These are phyloP conservation scores for Lydus trimaculatus DNA, from an alignment of 2,888 invertebrate species.

Conservation along the genomic window DNA sequence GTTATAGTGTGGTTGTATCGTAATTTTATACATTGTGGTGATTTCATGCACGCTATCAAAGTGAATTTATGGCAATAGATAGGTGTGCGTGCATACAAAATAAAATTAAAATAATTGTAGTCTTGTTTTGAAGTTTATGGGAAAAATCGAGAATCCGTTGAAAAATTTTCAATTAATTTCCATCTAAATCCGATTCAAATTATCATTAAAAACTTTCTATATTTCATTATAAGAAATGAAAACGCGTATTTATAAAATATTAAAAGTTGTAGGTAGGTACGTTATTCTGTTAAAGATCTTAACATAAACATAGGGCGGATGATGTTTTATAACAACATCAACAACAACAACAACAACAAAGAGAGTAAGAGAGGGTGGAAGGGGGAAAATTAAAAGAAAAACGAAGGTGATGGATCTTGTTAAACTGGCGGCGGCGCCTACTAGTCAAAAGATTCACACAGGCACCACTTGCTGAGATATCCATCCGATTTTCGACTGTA, in stretches of 20 bases:
- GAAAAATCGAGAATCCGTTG: background rate
- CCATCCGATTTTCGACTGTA: conserved; percentile 1
- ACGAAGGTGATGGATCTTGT: conserved; percentile 11
- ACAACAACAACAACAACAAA: background rate
- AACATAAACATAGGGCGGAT: conserved; percentile 7
- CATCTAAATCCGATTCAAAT: background rate
- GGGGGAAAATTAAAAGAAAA: background rate
- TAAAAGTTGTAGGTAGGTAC: background rate
- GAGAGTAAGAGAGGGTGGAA: background rate
- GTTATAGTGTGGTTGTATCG: background rate
- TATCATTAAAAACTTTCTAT: conserved; percentile 1
- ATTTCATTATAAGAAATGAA: background rate
- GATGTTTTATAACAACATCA: background rate
- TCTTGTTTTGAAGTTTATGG: background rate
- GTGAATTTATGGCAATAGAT: background rate
- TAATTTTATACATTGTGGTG: background rate
- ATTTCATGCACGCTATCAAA: background rate
- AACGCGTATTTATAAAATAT: background rate
- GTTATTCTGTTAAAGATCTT: background rate
- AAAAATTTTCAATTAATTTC: background rate
- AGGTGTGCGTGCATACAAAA: background rate
- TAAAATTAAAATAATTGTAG: background rate
- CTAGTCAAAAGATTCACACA: conserved; percentile 3
- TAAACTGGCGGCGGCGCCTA: conserved; percentile 10
- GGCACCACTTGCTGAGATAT: conserved; percentile 6